These are phyloP conservation scores for Dendrolimus punctatus DNA, from an alignment of 1,140 invertebrate species.

Conservation along the genomic window DNA sequence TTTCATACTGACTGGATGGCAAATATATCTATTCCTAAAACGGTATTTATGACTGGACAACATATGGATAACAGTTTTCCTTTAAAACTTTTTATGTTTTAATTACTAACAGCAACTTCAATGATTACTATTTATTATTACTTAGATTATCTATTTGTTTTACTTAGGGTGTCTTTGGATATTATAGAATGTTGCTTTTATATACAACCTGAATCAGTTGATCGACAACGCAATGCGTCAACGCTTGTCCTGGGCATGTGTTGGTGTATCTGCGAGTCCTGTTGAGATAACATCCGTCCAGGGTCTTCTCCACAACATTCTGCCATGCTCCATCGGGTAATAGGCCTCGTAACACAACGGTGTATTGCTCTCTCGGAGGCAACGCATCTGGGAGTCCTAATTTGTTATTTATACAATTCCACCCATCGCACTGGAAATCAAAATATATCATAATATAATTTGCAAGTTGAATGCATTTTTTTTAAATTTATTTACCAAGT, in stretches of 20 bases:
- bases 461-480: too few relatives aligned
- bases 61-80: too few relatives aligned
- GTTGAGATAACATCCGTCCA: constrained; percentile 31
- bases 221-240: constrained; percentile 48
- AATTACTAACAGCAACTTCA: too few relatives aligned
- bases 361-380: constrained; percentile 23
- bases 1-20: too few relatives aligned
- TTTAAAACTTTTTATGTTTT: too few relatives aligned
- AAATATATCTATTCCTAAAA: too few relatives aligned
- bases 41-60: too few relatives aligned
- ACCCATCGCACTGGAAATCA: constrained; percentile 40
- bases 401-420: constrained; percentile 41
- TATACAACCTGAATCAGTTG: constrained; percentile 28
- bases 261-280: constrained; percentile 31
- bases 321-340: constrained; percentile 32
- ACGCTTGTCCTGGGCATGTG: constrained; percentile 44
- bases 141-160: too few relatives aligned
- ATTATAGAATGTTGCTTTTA: too few relatives aligned
- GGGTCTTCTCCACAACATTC: constrained; percentile 14
- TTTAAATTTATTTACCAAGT: background rate
- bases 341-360: constrained; percentile 9
- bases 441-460: constrained; percentile 1
- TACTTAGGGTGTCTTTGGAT: too few relatives aligned
- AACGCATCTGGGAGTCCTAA: constrained; percentile 31
- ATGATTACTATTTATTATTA: too few relatives aligned